Base-by-base conservation (phyloP, 2,113 vertebrate species). In the Thalassarche chlororhynchos region DNA sequence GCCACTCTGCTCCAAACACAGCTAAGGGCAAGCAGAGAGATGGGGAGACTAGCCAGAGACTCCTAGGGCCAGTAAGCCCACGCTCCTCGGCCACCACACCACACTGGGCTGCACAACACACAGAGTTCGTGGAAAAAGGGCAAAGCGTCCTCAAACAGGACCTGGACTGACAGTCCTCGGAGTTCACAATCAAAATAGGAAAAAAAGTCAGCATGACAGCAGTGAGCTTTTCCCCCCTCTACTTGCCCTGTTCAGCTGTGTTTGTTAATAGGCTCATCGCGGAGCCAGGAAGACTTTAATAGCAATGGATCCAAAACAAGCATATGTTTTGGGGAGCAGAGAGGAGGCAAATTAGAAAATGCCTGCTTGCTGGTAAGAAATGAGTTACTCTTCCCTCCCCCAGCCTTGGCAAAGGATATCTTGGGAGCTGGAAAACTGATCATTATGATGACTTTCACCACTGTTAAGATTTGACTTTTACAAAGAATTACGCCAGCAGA, bases 61-160 rank as follows among this genome's bases (percentile, higher is more conserved):
- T 79, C 34, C 36, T 34, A 46, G 13, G 62, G 31, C 66, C n/a
- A 13, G 47, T 21, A 29, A 84, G 29, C n/a, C 60, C 52, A 13
- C 0, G 0, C 13, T 93, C 38, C 68, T 74, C 4, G 8, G 51
- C 32, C 51, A 68, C 25, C 2, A 0, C 26, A 16, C 34, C 36
- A 40, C 8, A 6, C 38, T 17, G 44, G 36, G 58, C 36, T 77
- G 55, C 28, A 38, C 52, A 82, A 6, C 36, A 55, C 44, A 18
- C 2, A 3, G 58, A 65, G 36, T 10, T 71, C 1, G 3, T 36
- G 62, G 72, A 31, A 20, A 60, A 91, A 87, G 83, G 42, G 58
- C 25, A 75, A 80, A 76, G 18, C 0, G 0, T 54, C 34, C 62
- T 75, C 32, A 15, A n/a, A 38, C 5, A 47, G 54, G 44, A 58